Evolutionary conservation across 35 echinoderm and acorn worm genomes (phyloP).

Genomic region (Holothuria glaberrima): DNA sequence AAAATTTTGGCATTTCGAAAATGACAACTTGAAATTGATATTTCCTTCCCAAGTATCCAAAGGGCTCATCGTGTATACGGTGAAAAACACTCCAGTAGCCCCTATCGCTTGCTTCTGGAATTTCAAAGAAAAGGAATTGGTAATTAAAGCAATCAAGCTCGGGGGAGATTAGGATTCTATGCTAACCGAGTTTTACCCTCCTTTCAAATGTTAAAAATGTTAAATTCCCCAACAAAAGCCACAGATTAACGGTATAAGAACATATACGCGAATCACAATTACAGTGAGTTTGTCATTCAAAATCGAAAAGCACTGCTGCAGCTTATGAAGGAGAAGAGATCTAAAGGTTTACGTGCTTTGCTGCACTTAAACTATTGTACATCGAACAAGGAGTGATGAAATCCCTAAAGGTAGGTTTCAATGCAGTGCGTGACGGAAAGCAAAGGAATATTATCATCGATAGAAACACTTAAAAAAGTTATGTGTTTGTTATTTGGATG

Average conservation of each 20-base stretch:
- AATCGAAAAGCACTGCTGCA: neutral
- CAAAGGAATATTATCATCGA: too few species aligned
- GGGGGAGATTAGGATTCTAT: too few species aligned
- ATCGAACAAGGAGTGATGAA: neutral
- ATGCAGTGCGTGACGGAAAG: too few species aligned
- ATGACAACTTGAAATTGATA: too few species aligned
- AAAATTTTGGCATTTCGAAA: neutral
- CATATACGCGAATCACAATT: too few species aligned
- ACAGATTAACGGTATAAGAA: neutral
- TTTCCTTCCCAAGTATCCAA: too few species aligned
- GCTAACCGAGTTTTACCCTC: too few species aligned
- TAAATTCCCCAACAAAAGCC: neutral
- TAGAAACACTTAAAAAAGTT: too few species aligned
- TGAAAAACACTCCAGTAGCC: too few species aligned
- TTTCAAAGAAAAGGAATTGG: neutral
- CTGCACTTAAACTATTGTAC: slow-evolving; percentile 4
- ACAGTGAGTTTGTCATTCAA: neutral
- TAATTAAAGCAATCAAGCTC: neutral
- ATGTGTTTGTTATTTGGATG: too few species aligned
- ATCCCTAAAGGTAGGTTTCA: neutral
- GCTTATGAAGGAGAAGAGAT: neutral
- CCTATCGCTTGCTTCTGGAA: neutral
- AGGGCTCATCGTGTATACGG: too few species aligned
- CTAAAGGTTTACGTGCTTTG: neutral
- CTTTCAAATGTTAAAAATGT: too few species aligned